phyloP scores from a whole-genome alignment of 2,797 vertebrate species.

The Pyrocephalus nanus region DNA sequence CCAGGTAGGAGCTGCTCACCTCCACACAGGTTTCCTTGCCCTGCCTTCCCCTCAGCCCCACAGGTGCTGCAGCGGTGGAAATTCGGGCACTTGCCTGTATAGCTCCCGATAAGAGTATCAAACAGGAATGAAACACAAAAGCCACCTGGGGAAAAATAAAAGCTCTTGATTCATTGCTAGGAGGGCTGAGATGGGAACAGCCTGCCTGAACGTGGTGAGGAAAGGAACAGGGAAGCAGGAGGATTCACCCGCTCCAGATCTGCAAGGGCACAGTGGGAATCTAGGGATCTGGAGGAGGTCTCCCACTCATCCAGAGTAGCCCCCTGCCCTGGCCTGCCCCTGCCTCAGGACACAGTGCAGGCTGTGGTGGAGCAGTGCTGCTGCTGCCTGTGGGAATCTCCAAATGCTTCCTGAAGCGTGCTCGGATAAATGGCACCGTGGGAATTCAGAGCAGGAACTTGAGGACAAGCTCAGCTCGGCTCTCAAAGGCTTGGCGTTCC shows the following conservation, averaged over 20 bases:
- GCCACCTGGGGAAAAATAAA: not conserved
- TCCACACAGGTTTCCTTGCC: not conserved
- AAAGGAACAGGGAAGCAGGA: not conserved
- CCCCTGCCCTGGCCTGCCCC: not conserved
- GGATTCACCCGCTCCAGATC: rapidly evolving
- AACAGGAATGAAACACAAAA: not conserved
- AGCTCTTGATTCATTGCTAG: not conserved
- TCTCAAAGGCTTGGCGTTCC: not conserved
- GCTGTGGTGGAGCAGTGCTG: not conserved
- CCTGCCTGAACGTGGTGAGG: rapidly evolving
- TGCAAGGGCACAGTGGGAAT: not conserved
- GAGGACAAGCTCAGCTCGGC: not conserved
- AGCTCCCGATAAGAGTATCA: not conserved
- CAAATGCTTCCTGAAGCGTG: not conserved
- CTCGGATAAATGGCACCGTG: not conserved
- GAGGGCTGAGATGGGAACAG: not conserved
- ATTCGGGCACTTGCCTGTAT: not conserved
- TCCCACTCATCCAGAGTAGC: not conserved
- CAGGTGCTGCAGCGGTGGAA: not conserved
- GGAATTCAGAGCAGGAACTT: constrained; percentile 4
- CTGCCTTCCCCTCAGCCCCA: not conserved
- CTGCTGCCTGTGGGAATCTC: constrained; percentile 30
- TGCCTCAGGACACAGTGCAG: not conserved
- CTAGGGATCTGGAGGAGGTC: not conserved
- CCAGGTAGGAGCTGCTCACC: not conserved